Evolutionary conservation across 2,113 vertebrate species (phyloP).

Genomic region (Uropsilus gracilis): DNA sequence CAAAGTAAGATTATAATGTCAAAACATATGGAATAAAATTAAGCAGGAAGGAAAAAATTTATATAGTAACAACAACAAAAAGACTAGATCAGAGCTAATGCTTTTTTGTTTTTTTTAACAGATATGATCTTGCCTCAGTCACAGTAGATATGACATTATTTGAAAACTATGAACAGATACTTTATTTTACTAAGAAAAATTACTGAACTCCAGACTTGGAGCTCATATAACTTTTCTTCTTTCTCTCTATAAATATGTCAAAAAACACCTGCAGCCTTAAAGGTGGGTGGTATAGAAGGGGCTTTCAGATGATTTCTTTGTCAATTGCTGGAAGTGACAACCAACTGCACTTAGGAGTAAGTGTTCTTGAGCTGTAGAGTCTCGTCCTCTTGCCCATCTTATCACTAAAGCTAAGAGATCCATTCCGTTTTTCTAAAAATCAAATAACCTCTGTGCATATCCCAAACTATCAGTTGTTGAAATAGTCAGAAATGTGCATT

Average conservation of each 20-base stretch:
- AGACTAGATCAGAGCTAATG: neutral
- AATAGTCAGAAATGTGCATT: neutral
- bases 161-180: slow-evolving; percentile 8
- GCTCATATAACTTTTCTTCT: slow-evolving; percentile 20
- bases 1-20: slow-evolving; percentile 42
- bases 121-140: slow-evolving; percentile 1
- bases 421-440: slow-evolving; percentile 55
- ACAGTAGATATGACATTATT: slow-evolving; percentile 53
- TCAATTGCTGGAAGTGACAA: slow-evolving; percentile 68
- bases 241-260: slow-evolving; percentile 22
- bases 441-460: neutral
- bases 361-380: slow-evolving; percentile 10
- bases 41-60: slow-evolving; percentile 23
- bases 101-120: slow-evolving; percentile 54
- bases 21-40: slow-evolving; percentile 3
- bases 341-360: neutral
- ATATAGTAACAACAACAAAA: neutral
- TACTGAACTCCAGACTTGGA: slow-evolving; percentile 24
- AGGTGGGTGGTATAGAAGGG: slow-evolving; percentile 43
- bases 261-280: slow-evolving; percentile 47
- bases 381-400: slow-evolving; percentile 41
- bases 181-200: slow-evolving; percentile 74
- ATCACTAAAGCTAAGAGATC: neutral
- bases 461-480: neutral
- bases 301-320: slow-evolving; percentile 61